Conservation (phyloP, 2,113 vertebrate genomes). For the Campylomormyrus numenius region DNA sequence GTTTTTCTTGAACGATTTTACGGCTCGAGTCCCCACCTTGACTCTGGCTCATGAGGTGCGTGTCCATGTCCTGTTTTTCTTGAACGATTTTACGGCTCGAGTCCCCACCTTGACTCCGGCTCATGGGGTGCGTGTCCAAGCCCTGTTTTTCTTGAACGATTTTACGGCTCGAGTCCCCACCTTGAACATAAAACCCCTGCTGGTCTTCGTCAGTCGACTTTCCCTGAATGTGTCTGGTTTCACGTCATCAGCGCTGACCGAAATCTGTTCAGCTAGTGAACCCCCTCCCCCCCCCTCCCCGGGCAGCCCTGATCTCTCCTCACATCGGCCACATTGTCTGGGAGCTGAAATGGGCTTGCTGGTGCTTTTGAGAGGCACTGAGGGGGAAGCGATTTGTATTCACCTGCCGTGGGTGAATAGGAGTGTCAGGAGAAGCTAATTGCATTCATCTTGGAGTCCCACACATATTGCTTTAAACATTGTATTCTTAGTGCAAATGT, state of each 20-base stretch:
- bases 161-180: conserved; percentile 14
- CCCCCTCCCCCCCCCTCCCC: conserved; percentile 12
- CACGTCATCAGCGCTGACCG: not conserved
- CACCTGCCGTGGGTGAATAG: conserved; percentile 62
- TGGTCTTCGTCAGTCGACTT: not conserved
- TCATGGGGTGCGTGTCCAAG: no score
- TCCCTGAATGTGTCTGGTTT: not conserved
- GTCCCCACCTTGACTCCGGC: not conserved
- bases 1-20: conserved; percentile 12
- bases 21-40: not conserved
- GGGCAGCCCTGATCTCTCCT: conserved; percentile 56
- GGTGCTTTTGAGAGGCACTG: conserved; percentile 53
- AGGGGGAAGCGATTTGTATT: conserved; percentile 66
- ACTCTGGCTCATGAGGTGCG: not conserved
- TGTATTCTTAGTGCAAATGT: not conserved
- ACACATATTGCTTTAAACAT: not conserved
- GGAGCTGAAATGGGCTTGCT: conserved; percentile 51
- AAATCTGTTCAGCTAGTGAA: not conserved
- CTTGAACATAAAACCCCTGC: not conserved
- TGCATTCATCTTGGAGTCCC: not conserved
- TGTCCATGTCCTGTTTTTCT: not conserved
- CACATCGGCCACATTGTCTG: conserved; percentile 53
- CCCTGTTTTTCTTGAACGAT: not conserved
- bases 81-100: conserved; percentile 11
- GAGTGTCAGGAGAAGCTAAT: conserved; percentile 31